Percentiles rank a stretch among this genome's conserved stretches.
These are phyloP conservation scores for Apodemia mormo DNA, from an alignment of 2,888 invertebrate species.

Conservation along the genomic window DNA sequence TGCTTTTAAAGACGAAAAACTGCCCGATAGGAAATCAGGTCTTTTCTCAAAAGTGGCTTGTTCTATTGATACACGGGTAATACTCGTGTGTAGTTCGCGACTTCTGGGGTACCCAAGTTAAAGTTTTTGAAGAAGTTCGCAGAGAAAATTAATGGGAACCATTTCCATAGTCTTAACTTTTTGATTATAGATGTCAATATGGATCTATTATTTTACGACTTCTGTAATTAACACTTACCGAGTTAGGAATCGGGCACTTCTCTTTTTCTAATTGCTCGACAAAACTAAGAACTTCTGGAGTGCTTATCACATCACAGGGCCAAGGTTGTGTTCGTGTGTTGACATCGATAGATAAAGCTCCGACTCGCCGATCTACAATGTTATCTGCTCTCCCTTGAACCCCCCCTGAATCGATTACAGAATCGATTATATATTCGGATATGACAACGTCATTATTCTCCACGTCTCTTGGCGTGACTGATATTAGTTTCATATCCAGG, in stretches of 20 bases:
- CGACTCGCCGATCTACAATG: constrained; percentile 35
- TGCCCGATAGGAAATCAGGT: no score
- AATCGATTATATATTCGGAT: constrained; percentile 57
- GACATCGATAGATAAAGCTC: constrained; percentile 59
- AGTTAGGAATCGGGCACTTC: constrained; percentile 48
- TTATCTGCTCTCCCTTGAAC: not conserved
- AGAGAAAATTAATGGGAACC: no score
- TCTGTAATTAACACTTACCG: constrained; percentile 47
- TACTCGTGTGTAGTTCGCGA: no score
- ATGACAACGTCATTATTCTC: constrained; percentile 60
- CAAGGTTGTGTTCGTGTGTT: constrained; percentile 49
- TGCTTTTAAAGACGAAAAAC: no score
- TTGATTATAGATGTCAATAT: not conserved
- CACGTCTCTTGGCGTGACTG: constrained; percentile 66
- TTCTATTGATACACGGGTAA: no score
- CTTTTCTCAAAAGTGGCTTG: no score
- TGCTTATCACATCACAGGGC: constrained; percentile 61
- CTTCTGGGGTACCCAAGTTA: no score
- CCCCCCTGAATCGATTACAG: constrained; percentile 38
- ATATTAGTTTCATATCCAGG: constrained; percentile 59
- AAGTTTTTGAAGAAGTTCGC: no score
- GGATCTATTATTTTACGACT: no score
- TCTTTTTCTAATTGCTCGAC: constrained; percentile 74
- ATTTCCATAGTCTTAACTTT: no score
- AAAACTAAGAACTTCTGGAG: constrained; percentile 70